Evolutionary conservation across 1,140 invertebrate species (phyloP).

Genomic region (Scaptomyza montana): DNA sequence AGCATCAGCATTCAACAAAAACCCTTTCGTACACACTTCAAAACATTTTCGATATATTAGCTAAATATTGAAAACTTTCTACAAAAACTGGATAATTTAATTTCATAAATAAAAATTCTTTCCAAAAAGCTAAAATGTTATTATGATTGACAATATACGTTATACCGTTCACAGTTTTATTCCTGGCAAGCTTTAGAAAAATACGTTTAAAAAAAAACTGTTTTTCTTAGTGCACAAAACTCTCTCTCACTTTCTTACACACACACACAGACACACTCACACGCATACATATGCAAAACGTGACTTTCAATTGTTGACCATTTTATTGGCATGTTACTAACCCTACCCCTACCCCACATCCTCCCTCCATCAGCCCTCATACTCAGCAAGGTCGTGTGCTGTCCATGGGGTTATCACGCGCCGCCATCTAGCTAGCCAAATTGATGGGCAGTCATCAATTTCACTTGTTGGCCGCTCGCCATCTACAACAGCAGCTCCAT

Average conservation of each 20-base stretch:
- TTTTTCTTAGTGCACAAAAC: neutral
- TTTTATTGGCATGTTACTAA: conserved; percentile 73
- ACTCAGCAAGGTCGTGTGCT: conserved; percentile 50
- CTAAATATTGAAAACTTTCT: too few species aligned
- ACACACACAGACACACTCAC: neutral
- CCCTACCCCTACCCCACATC: neutral
- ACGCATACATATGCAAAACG: conserved; percentile 63
- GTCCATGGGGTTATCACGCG: conserved; percentile 54
- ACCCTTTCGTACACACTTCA: conserved; percentile 35
- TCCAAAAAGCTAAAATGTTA: too few species aligned
- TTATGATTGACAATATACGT: too few species aligned
- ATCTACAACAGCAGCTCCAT: neutral
- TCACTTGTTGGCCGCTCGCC: conserved; percentile 62
- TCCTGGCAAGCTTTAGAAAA: too few species aligned
- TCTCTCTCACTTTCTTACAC: conserved; percentile 6
- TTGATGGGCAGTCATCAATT: conserved; percentile 82
- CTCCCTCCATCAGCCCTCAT: neutral
- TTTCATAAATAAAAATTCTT: too few species aligned
- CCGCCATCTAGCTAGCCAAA: conserved; percentile 59
- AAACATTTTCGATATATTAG: neutral
- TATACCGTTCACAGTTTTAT: too few species aligned
- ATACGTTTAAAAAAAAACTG: too few species aligned
- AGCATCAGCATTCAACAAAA: conserved; percentile 21
- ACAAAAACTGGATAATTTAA: too few species aligned
- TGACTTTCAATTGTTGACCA: conserved; percentile 76